Base-by-base conservation (phyloP, 2,113 vertebrate species). In the Mastomys coucha region DNA sequence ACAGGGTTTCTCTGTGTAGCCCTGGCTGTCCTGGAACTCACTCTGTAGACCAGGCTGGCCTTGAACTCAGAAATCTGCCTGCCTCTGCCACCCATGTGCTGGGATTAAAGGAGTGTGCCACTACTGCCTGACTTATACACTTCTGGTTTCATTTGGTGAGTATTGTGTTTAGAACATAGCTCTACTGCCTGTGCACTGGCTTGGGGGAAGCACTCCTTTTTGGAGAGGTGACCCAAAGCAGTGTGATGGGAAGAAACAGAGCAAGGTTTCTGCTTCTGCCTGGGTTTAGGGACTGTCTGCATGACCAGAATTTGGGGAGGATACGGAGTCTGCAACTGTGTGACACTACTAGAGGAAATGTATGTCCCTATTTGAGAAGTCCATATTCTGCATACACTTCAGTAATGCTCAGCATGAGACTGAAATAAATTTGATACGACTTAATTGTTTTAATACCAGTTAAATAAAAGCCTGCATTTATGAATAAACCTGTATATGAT, bases 391-490 rank as follows among this genome's bases (percentile, higher is more conserved):
- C 58, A 84, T 45, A 91, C 81, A 89, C 63, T 89, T 94, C 14
- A 31, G 10, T 91, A 58, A 12, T 49, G 39, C 31, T 78, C 12
- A 70, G 49, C 28, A 76, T 28, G 70, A 97, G 88, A 88, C 12
- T 5, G 33, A 88, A 92, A 91, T 14, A 87, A 16, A 72, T 88
- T 39, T 93, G 86, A 63, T 81, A 88, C 17, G 89, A 91, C 81
- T 92, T 45, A 92, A 92, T 93, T 77, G 4, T 75, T 97, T 97
- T 95, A 96, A 94, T 80, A 91, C 14, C 24, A 89, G 69, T 78
- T 36, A 96, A 69, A 96, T 88, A 86, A 81, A 96, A 73, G 24
- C 9, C 69, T 86, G 17, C 11, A 56, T 73, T 94, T 81, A 28
- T 24, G 81, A 67, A 75, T 88, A 76, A 88, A 80, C 2, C 33